phyloP scores from a whole-genome alignment of 2,888 invertebrate genomes.

The Cacoxenus indagator region DNA sequence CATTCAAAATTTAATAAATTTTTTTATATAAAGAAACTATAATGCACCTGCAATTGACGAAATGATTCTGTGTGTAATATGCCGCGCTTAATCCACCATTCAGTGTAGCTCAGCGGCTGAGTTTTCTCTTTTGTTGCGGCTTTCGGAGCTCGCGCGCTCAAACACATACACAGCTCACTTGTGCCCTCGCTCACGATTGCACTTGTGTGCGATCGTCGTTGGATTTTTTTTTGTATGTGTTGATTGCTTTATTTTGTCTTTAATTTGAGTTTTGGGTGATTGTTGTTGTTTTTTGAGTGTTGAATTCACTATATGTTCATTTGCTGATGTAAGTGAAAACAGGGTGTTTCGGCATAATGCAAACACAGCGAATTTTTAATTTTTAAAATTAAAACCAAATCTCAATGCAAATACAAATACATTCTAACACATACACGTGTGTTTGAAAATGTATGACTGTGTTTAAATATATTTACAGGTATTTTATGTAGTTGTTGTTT shows the following conservation, averaged over 20 bases:
- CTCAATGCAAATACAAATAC: background rate
- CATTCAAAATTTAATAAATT: no score
- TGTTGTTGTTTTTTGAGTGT: background rate
- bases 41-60: no score
- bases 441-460: conserved; percentile 29
- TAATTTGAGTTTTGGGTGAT: background rate
- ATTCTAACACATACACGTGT: conserved; percentile 10
- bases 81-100: background rate
- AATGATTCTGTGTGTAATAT: background rate
- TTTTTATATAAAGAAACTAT: no score
- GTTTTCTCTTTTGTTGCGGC: conserved; percentile 57
- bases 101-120: conserved; percentile 34
- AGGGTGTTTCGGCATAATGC: background rate
- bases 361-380: background rate
- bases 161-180: conserved; percentile 37
- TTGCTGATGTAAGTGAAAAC: conserved; percentile 17
- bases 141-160: conserved; percentile 33
- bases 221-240: conserved; percentile 9
- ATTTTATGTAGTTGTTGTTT: conserved; percentile 2
- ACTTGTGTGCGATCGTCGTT: conserved; percentile 29
- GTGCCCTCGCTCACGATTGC: conserved; percentile 1
- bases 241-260: conserved; percentile 12
- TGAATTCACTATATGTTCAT: conserved; percentile 18
- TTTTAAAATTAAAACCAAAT: background rate
- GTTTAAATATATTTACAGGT: conserved; percentile 3